Conservation (phyloP, 2,888 invertebrate species). For the Tiliacea citrago region DNA sequence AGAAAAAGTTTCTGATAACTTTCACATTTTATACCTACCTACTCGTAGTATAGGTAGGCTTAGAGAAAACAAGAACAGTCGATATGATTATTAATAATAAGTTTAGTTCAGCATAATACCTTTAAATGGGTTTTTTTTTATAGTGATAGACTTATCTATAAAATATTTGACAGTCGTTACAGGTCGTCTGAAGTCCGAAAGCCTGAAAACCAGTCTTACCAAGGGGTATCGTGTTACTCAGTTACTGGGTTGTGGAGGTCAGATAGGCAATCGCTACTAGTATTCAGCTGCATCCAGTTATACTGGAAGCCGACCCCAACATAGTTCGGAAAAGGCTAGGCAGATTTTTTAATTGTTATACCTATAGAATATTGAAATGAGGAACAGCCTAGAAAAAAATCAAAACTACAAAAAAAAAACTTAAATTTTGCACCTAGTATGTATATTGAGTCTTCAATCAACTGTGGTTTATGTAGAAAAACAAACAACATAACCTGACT, state of each 20-base stretch:
- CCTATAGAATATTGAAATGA: neutral
- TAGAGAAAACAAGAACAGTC: constrained; percentile 29
- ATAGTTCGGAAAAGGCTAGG: no score
- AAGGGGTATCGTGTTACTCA: no score
- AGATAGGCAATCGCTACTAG: no score
- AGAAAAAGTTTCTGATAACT: constrained; percentile 28
- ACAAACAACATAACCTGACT: neutral
- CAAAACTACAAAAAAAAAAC: no score
- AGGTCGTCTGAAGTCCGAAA: no score
- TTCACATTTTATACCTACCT: constrained; percentile 26
- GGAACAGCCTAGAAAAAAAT: neutral
- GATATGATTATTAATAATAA: constrained; percentile 8
- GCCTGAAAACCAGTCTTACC: no score
- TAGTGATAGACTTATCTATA: neutral
- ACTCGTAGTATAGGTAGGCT: constrained; percentile 8
- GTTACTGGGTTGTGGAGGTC: no score
- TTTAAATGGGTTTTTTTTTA: neutral
- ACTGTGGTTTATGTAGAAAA: neutral
- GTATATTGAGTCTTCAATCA: neutral
- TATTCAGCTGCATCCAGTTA: no score
- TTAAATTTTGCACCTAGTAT: no score
- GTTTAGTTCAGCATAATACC: neutral
- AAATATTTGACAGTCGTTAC: no score
- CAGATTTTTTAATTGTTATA: no score
- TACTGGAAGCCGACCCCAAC: no score